phyloP scores from a whole-genome alignment of 2,888 invertebrate species.

The Myopa testacea region DNA sequence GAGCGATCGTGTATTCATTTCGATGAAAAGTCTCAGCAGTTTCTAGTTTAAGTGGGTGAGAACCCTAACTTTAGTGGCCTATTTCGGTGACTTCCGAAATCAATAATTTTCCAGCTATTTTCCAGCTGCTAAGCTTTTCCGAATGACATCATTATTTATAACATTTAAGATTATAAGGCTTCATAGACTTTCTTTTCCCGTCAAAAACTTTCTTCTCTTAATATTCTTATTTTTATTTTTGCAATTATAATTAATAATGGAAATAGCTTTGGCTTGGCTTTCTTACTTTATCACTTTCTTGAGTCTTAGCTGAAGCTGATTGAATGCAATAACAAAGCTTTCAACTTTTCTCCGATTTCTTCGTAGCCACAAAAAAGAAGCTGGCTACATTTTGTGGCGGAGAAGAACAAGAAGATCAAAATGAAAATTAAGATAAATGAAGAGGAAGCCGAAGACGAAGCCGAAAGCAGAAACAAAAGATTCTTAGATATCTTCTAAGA shows the following conservation, averaged over 20 bases:
- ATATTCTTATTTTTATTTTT: not conserved
- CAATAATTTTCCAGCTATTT: no score
- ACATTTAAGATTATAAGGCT: no score
- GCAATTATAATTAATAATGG: slow-evolving; percentile 13
- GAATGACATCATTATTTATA: no score
- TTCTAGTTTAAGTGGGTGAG: no score
- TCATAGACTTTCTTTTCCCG: no score
- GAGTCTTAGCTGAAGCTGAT: not conserved
- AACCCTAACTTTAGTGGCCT: no score
- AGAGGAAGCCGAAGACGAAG: not conserved
- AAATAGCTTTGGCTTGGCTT: not conserved
- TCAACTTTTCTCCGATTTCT: not conserved
- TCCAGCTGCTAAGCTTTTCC: no score
- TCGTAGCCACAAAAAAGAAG: no score
- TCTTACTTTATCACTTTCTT: not conserved
- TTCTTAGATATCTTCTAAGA: not conserved
- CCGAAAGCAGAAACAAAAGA: not conserved
- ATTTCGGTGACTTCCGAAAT: no score
- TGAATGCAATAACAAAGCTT: not conserved
- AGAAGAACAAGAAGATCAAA: not conserved
- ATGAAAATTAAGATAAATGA: not conserved
- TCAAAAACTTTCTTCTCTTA: not conserved
- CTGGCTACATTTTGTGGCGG: not conserved
- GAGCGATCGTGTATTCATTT: no score
- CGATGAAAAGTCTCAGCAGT: no score